A percentile compares a stretch with the other conserved stretches of the same genome.
Evolutionary conservation across 1,140 invertebrate genomes (phyloP).

Genomic region (Megalopta genalis): DNA sequence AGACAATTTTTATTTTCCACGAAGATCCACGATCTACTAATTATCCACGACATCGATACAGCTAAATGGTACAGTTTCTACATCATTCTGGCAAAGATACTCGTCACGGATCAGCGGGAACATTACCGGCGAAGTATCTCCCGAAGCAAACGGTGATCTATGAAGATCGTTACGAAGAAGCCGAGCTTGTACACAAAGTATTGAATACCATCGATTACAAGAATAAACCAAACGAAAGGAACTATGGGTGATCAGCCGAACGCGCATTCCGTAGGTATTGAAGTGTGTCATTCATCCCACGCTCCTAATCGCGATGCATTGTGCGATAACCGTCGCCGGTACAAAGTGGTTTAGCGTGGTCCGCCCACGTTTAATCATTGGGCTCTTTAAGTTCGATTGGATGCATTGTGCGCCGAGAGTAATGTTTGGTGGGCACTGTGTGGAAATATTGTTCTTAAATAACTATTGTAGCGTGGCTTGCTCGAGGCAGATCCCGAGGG

Average conservation of each 20-base stretch:
- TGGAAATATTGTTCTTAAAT: conserved; percentile 15
- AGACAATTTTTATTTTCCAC: too few relatives aligned
- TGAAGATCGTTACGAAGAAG: conserved; percentile 1
- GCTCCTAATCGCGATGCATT: conserved; percentile 58
- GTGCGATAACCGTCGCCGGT: conserved; percentile 47
- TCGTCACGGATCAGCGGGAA: not conserved
- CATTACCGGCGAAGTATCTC: not conserved
- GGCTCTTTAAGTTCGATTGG: conserved; percentile 27
- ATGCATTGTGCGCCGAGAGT: conserved; percentile 14
- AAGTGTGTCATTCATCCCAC: conserved; percentile 56
- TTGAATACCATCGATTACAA: conserved; percentile 2
- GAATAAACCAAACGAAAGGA: conserved; percentile 20
- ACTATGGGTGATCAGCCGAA: conserved; percentile 51
- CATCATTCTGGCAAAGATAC: not conserved
- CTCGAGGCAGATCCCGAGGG: not conserved
- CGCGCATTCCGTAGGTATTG: conserved; percentile 50
- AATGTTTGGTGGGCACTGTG: not conserved
- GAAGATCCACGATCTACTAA: too few relatives aligned
- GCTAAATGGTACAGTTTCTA: too few relatives aligned
- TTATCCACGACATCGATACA: too few relatives aligned
- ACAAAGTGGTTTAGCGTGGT: conserved; percentile 40
- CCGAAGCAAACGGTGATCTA: not conserved
- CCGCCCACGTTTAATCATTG: conserved; percentile 50
- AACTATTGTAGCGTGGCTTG: not conserved
- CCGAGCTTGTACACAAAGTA: not conserved